Base-by-base conservation (phyloP, 2,888 invertebrate genomes). In the Heteromyza rotundicornis region DNA sequence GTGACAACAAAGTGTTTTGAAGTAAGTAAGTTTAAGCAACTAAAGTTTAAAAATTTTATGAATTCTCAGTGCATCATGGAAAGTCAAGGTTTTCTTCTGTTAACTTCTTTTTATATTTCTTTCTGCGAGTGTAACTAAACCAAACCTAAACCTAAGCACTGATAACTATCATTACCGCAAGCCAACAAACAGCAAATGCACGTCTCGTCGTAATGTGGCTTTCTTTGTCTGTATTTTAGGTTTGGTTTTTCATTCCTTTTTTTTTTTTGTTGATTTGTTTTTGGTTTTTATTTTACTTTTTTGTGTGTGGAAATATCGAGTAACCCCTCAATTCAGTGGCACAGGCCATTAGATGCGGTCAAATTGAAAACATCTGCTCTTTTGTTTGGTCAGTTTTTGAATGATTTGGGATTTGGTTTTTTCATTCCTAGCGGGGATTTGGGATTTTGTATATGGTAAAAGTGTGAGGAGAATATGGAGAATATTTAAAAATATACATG, bases 311-410 rank as follows among this genome's bases (percentile, higher is more conserved):
- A 23, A 17, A n/a, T 27, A 17, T 14, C 59, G 55, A 56, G 66
- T 24, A 35, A 61, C 55, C 64, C 64, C 65, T 67, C 54, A 59
- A 51, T 67, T 69, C 79, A 73, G 79, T 79, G 78, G 79, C 79
- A 80, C 80, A 79, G 79, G 77, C 79, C 79, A 79, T 79, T 80
- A 79, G 79, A 78, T 78, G 79, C 75, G 79, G 79, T 79, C 78
- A 78, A 75, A 70, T 68, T 64, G 66, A 71, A 79, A 78, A 78
- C 79, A 78, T 79, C 79, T 78, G 79, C 77, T 70, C 70, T 59
- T 66, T 63, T 32, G 52, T 32, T 59, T 58, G 54, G 23, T 50
- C 40, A 53, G 50, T 23, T 59, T 59, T 47, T 47, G 19, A 16
- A 20, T 47, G 24, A n/a, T 51, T 40, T 27, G 27, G 10, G 40